Base-by-base conservation (phyloP, 1,140 invertebrate species). In the Drosophila pectinifera region DNA sequence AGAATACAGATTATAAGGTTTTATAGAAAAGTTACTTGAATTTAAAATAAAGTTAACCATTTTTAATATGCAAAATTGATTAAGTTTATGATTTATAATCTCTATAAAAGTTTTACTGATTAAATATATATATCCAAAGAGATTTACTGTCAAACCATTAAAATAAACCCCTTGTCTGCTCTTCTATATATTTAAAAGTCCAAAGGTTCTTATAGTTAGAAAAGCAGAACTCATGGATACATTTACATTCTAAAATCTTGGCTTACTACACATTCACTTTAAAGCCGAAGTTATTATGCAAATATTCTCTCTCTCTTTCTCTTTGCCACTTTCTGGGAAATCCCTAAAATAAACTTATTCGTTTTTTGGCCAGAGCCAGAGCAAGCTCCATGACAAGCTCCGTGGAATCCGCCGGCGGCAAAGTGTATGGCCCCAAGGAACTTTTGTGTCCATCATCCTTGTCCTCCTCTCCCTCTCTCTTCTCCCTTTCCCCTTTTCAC, bases 381-480 rank as follows among this genome's bases (percentile, higher is more conserved):
- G 34, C 63, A 39, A 68, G 49, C 64, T 68, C 39, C 24, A 64
- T 68, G 64, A 68, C 59, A 42, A 49, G 59, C 61, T 64, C 45
- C 26, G 13, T 63, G 58, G 63, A 67, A 48, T 67, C 58, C n/a
- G 43, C 24, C 18, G 34, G 59, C 43, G 34, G 61, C 26, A 65
- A n/a, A 68, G 59, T 51, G 43, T 68, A 53, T 65, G 45, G 36
- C 43, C 59, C 42, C 26, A 41, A 20, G 59, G 38, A 64, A 65
- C 64, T 65, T 48, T 51, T 36, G n/a, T 68, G 61, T 51, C 61
- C 61, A 24, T 68, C 64, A 63, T 49, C 28, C 28, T 34, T 18
- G 36, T 26, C 18, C 39, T 22, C 6, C 16, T 14, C 36, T 13
- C 22, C 7, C 13, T 3, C 39, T 13, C 1, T 16, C 1, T n/a